Base-by-base conservation (phyloP, 23 tunicate genomes). In the Trididemnum miniatum region DNA sequence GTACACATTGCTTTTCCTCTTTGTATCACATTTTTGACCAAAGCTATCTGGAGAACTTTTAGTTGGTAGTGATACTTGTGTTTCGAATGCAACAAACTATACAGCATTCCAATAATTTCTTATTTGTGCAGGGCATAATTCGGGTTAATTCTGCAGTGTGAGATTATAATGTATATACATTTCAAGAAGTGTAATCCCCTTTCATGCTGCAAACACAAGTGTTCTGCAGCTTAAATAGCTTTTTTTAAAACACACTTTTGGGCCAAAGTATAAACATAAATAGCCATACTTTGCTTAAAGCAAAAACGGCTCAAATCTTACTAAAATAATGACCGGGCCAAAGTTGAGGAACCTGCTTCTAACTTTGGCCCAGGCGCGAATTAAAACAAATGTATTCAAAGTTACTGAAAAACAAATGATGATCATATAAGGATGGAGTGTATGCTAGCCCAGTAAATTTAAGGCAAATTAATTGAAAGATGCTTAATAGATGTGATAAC, bases 321-420 rank as follows among this genome's bases (percentile, higher is more conserved):
- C 26, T 20, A 62, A 62, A 62, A 62, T 24, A 4, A 24, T 20
- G 29, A 62, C 26, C n/a, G 67, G 67, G 29, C 67, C 67, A 62
- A 62, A 62, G 67, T 62, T 62, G 67, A 62, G n/a, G 67, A 22
- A 20, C 67, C 29, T 22, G 67, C 29, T 62, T 26, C 67, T 62
- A 62, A 62, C 67, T 62, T 62, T 62, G 67, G 67, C 67, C 26
- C 67, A 62, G 4, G 29, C 26, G 25, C 4, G 29, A 62, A 62
- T 62, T 62, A 20, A 4, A 62, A 62, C 15, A 62, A 62, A 62
- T 22, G n/a, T 62, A 62, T 20, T 3, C 15, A 62, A 20, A 20
- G 29, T 20, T 4, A 62, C 67, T 62, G 26, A 20, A 62, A 62
- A 62, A 62, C 29, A 62, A 24, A 12, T 62, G 26, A 62, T 62